Conservation (phyloP, 2,888 invertebrate genomes). For the Timema podura region DNA sequence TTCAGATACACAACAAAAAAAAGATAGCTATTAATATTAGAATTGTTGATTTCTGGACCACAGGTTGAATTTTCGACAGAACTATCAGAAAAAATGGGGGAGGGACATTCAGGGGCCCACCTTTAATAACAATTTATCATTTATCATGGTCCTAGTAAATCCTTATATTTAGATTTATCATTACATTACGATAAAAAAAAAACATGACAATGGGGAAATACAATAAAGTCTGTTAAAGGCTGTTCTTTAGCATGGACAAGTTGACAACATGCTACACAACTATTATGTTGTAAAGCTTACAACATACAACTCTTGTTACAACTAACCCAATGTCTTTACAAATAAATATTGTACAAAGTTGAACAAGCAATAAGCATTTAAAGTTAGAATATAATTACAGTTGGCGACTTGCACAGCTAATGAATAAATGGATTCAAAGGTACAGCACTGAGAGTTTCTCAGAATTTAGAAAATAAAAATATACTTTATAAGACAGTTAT, state of each 20-base stretch:
- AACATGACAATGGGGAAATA: constrained; percentile 21
- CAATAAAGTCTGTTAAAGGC: too few species aligned
- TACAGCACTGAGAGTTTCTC: too few species aligned
- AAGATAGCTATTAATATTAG: constrained; percentile 26
- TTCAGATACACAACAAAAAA: constrained; percentile 28
- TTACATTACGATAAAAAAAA: constrained; percentile 26
- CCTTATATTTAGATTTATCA: constrained; percentile 24
- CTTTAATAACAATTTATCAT: constrained; percentile 16
- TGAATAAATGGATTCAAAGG: too few species aligned
- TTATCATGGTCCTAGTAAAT: constrained; percentile 21
- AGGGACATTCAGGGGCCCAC: constrained; percentile 27
- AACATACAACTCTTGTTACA: constrained; percentile 14
- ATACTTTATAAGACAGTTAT: too few species aligned
- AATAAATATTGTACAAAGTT: too few species aligned
- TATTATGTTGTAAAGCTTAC: background rate
- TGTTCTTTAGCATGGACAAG: too few species aligned
- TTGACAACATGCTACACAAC: too few species aligned
- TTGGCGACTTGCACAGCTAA: too few species aligned
- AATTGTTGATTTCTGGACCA: constrained; percentile 21
- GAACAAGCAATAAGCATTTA: too few species aligned
- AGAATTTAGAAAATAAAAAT: too few species aligned
- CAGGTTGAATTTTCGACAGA: constrained; percentile 17
- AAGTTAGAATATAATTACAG: too few species aligned
- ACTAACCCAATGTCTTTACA: too few species aligned
- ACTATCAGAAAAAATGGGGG: constrained; percentile 20